A percentile compares a stretch with the other conserved stretches of the same genome.
These are phyloP conservation scores for Zeuzera pyrina DNA, from an alignment of 2,888 invertebrate genomes.

Conservation along the genomic window DNA sequence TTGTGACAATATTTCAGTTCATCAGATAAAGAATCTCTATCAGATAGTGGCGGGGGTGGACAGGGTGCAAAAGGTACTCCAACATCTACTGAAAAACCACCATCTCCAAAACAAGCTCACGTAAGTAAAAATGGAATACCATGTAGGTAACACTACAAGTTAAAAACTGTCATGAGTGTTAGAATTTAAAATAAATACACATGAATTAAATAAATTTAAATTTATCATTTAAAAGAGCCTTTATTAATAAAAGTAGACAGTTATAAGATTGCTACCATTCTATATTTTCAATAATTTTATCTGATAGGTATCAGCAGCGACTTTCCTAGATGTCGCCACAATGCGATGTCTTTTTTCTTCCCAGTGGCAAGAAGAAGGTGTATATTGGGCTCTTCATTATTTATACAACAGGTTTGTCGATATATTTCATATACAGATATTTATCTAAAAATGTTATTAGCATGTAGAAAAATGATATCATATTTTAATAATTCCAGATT, in stretches of 20 bases:
- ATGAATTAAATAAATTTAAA: too few species aligned
- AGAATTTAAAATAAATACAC: too few species aligned
- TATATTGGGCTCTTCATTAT: conserved; percentile 97
- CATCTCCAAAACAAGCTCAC: conserved; percentile 43
- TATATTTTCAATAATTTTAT: neutral
- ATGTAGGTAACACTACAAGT: too few species aligned
- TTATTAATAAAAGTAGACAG: too few species aligned
- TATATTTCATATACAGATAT: neutral
- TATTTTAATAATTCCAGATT: conserved; percentile 65
- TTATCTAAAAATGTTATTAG: neutral
- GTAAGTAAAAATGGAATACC: too few species aligned
- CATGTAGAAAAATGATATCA: too few species aligned
- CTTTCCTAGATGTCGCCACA: conserved; percentile 97
- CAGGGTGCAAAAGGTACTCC: conserved; percentile 45
- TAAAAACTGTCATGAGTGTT: too few species aligned
- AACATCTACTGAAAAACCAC: conserved; percentile 42
- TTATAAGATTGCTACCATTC: too few species aligned
- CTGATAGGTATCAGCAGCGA: conserved; percentile 88
- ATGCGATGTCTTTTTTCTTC: conserved; percentile 95
- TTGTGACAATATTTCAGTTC: conserved; percentile 51
- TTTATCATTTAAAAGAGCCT: conserved; percentile 5
- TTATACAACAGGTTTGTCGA: conserved; percentile 84
- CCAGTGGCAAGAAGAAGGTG: conserved; percentile 98
- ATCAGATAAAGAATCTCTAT: conserved; percentile 83
- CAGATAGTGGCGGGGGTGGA: conserved; percentile 68